phyloP scores from a whole-genome alignment of 2,888 invertebrate species.

The Bursaphelenchus okinawaensis region DNA sequence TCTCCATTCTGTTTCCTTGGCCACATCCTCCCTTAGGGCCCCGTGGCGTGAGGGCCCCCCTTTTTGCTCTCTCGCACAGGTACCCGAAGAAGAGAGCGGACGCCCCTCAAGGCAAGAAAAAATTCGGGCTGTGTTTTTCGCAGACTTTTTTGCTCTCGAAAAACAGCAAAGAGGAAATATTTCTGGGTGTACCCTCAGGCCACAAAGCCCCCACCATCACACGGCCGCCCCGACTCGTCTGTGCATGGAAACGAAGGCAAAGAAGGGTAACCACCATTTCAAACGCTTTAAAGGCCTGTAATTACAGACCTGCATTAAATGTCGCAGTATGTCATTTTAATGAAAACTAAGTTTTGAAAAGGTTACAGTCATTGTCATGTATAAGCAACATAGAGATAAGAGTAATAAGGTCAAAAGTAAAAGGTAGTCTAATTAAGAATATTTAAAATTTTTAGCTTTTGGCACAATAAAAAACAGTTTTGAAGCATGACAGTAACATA shows the following conservation, averaged over 20 bases:
- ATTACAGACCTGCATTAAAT: too few species aligned
- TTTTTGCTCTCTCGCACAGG: neutral
- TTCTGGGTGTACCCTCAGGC: neutral
- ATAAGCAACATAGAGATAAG: too few species aligned
- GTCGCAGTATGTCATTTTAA: too few species aligned
- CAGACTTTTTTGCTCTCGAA: neutral
- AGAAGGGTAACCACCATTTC: neutral
- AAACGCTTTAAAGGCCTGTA: neutral
- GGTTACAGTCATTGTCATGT: too few species aligned
- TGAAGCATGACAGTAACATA: too few species aligned
- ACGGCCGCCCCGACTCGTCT: neutral
- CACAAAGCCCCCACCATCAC: neutral
- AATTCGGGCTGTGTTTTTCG: neutral
- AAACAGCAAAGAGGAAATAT: neutral
- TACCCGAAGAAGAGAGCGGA: neutral
- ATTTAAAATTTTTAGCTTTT: too few species aligned
- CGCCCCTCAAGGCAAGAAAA: neutral
- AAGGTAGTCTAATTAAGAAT: too few species aligned
- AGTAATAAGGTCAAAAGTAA: too few species aligned
- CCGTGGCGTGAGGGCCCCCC: neutral
- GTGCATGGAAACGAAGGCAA: neutral
- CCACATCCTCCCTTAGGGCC: neutral
- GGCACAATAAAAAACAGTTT: too few species aligned
- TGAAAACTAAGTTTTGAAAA: too few species aligned
- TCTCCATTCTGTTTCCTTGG: neutral